Conservation (phyloP, 2,797 vertebrate species). For the Spinibarbus caldwelli region DNA sequence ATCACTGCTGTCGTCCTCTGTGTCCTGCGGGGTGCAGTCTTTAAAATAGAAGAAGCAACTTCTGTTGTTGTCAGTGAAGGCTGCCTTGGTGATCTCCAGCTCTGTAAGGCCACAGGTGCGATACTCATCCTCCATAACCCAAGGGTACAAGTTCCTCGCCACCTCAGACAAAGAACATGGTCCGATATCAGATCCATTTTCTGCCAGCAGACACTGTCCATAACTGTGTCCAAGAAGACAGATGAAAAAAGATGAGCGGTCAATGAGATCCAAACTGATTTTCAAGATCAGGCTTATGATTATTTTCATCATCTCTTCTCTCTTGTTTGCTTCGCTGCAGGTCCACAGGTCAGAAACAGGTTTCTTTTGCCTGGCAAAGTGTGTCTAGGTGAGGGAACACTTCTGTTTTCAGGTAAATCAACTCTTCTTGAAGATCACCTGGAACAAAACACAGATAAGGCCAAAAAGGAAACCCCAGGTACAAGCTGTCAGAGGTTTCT, state of each 20-base stretch:
- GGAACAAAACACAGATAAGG: constrained; percentile 58
- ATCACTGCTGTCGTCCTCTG: constrained; percentile 31
- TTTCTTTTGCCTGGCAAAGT: constrained; percentile 59
- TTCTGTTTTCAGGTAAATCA: constrained; percentile 48
- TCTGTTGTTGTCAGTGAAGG: constrained; percentile 58
- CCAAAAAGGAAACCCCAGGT: constrained; percentile 27
- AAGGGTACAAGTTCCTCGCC: constrained; percentile 68
- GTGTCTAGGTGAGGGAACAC: constrained; percentile 67
- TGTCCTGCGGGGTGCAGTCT: constrained; percentile 46
- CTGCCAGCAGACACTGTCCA: constrained; percentile 50
- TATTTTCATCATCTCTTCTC: neutral
- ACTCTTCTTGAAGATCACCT: constrained; percentile 60
- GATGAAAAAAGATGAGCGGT: constrained; percentile 64
- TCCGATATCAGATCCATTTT: constrained; percentile 23
- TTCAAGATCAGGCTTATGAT: constrained; percentile 57
- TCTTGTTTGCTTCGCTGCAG: constrained; percentile 29
- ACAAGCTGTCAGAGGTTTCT: neutral
- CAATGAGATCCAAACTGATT: constrained; percentile 63
- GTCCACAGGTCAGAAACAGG: constrained; percentile 65
- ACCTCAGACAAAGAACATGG: constrained; percentile 51
- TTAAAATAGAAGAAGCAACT: constrained; percentile 70
- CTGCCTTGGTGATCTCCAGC: constrained; percentile 64
- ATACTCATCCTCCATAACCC: constrained; percentile 62
- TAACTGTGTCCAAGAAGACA: constrained; percentile 63
- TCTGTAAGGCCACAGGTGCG: constrained; percentile 56